Percentiles rank a stretch among this genome's conserved stretches.
Conservation (phyloP, 1,140 invertebrate species). For the Ericerus pela region DNA sequence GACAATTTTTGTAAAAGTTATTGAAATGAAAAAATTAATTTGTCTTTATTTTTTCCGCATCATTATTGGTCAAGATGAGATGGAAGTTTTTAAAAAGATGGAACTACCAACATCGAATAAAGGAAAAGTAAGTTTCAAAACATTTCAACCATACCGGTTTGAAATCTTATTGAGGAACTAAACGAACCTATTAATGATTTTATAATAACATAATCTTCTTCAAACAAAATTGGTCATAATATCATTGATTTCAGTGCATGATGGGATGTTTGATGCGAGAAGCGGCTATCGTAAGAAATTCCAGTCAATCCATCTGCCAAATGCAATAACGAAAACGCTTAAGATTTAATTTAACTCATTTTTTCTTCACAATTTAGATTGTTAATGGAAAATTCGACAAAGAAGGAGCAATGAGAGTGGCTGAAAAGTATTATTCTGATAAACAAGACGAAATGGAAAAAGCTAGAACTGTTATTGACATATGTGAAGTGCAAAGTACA, state of each 20-base stretch:
- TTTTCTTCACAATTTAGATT: constrained; percentile 11
- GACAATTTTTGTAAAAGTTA: neutral
- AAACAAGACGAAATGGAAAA: constrained; percentile 17
- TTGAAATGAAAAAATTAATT: constrained; percentile 5
- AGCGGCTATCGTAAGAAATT: constrained; percentile 15
- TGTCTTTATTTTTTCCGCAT: neutral
- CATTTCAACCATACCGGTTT: neutral
- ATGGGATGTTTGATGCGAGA: constrained; percentile 20
- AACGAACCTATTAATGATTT: neutral
- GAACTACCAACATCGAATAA: constrained; percentile 1
- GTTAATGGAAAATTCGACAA: constrained; percentile 17
- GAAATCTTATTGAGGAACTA: too few relatives aligned
- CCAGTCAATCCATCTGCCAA: neutral
- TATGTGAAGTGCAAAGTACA: constrained; percentile 16
- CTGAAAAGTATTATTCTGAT: constrained; percentile 15
- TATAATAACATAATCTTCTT: neutral
- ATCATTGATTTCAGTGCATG: constrained; percentile 17
- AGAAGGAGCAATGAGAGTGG: constrained; percentile 16
- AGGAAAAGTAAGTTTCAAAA: neutral
- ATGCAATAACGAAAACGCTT: too few relatives aligned
- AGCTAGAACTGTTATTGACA: constrained; percentile 16
- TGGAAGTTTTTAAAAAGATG: constrained; percentile 6
- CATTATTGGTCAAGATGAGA: too few relatives aligned
- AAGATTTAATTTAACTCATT: too few relatives aligned
- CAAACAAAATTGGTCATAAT: neutral